Evolutionary conservation across 1,140 invertebrate genomes (phyloP), one percentile per base, ranked within the genome.

Genomic region (Leptinotarsa texana): DNA sequence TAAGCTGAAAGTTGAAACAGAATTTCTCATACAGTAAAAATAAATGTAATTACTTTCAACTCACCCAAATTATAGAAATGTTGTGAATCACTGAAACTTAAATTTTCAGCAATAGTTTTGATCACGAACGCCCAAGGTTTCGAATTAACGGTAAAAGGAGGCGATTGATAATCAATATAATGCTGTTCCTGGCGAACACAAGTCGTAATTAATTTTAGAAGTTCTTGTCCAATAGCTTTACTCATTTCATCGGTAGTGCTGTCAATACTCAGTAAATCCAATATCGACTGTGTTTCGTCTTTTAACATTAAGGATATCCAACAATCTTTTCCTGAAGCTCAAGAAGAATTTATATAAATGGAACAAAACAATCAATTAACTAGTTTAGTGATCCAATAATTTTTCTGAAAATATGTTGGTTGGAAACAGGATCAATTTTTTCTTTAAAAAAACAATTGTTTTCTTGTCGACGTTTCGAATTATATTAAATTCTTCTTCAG

Each of bases 11-110:
- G 75, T 42, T 42, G 8, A 74, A 51, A n/a, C 73, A 76, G 69
- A 65, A 51, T 66, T 66, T 71, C 24, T 15, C 6, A 49, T 71
- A 11, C 6, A 33, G 33, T 68, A 42, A 72, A 51, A 47, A n/a
- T 57, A 70, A 69, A 69, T 5, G 70, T 42, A 42, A 42, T 42
- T 11, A 42, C 27, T 75, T 61, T 47, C 69, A 21, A 63, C 74
- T 78, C 82, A 88, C 88, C 87, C 70, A 89, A 82, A 81, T 89
- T 89, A 77, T 89, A 89, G 80, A 88, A 88, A 78, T 88, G 85
- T 76, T 88, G 86, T 33, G 82, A 78, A 33, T 85, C 82, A 74
- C 79, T 84, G 42, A 82, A 81, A 73, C 81, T 80, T 48, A 85
- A 77, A 81, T 83, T 84, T 33, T 83, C 81, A 13, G 82, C 71